Percentiles rank a stretch among this genome's conserved stretches.
Conservation (phyloP, 2,888 invertebrate species). For the Caenorhabditis virilis region DNA sequence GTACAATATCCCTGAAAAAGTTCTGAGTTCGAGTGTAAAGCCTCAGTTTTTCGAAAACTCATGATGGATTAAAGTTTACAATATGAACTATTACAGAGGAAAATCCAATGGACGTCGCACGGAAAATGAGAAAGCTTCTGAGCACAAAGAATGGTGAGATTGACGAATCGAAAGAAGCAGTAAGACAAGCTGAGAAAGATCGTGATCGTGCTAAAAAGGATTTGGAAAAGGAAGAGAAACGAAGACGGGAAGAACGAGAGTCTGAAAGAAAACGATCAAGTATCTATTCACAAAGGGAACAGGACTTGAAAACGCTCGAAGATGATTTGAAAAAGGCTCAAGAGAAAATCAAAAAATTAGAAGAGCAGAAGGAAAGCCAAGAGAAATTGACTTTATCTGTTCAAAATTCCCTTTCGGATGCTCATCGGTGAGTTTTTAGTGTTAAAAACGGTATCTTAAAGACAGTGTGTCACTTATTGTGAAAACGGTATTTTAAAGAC, state of each 20-base stretch:
- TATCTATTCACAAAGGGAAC: slow-evolving; percentile 29
- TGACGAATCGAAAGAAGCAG: slow-evolving; percentile 27
- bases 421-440: slow-evolving; percentile 20
- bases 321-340: slow-evolving; percentile 26
- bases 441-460: not conserved
- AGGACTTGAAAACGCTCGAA: slow-evolving; percentile 22
- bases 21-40: not conserved
- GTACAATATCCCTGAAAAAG: not conserved
- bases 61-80: no score
- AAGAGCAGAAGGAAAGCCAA: slow-evolving; percentile 26
- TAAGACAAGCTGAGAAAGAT: slow-evolving; percentile 31
- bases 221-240: slow-evolving; percentile 31
- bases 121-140: slow-evolving; percentile 24
- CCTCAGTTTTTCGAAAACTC: not conserved
- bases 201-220: slow-evolving; percentile 37
- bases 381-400: slow-evolving; percentile 22
- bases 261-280: slow-evolving; percentile 30
- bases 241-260: slow-evolving; percentile 29
- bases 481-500: not conserved
- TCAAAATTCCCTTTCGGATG: slow-evolving; percentile 37
- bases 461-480: not conserved
- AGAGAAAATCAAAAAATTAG: slow-evolving; percentile 24
- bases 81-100: no score
- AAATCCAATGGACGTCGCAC: slow-evolving; percentile 33
- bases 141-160: slow-evolving; percentile 34